Conservation (phyloP, 2,113 vertebrate genomes). For the Ahaetulla prasina region DNA sequence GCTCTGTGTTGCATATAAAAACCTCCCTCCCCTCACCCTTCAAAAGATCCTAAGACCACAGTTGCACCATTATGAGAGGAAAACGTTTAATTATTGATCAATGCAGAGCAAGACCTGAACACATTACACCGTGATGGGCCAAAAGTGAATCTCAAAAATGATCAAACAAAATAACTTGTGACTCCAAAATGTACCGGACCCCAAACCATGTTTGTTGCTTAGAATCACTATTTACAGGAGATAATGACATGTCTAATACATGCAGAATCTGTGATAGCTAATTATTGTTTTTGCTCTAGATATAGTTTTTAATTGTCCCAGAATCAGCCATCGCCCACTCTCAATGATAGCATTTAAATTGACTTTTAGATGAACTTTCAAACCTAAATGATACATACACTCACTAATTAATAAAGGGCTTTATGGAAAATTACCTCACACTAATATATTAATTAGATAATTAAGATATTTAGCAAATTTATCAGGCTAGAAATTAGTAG, state of each 20-base stretch:
- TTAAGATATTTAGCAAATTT: neutral
- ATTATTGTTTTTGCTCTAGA: neutral
- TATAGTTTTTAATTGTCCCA: neutral
- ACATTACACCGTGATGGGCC: neutral
- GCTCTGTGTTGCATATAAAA: neutral
- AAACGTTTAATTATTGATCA: neutral
- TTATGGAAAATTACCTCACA: neutral
- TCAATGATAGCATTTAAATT: neutral
- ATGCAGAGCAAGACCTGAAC: neutral
- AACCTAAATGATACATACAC: neutral
- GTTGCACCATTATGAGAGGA: neutral
- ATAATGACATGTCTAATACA: neutral
- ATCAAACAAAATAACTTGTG: neutral
- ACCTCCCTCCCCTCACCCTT: neutral
- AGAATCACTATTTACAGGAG: neutral
- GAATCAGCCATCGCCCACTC: neutral
- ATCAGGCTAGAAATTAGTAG: neutral
- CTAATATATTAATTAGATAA: neutral
- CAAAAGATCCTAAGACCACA: neutral
- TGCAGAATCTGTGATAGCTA: neutral
- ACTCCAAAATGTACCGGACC: neutral
- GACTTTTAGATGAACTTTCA: neutral
- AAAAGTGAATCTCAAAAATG: neutral
- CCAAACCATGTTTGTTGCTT: neutral
- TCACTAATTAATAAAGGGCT: neutral